Base-by-base conservation (phyloP, 2,888 invertebrate genomes). In the Rhagium mordax region DNA sequence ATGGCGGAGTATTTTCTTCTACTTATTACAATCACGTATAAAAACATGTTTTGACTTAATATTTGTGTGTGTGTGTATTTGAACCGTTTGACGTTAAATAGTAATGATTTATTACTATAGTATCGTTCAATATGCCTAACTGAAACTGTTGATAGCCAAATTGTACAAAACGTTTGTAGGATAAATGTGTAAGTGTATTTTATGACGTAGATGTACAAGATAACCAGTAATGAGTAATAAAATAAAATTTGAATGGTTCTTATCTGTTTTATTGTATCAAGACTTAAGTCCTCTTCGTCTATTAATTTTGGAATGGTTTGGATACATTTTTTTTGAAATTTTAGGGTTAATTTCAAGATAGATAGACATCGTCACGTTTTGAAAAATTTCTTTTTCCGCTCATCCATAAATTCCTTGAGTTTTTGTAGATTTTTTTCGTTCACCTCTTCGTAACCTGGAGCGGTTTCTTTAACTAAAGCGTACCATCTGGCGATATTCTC, bases 401-500 rank as follows among this genome's bases (percentile, higher is more conserved):
- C 41, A 15, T 41, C 41, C 13, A 41, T 3, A n/a, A n/a, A 41
- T 41, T 41, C n/a, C 4, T 41, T 41, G 3, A 41, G n/a, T 41
- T n/a, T n/a, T 0, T 41, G n/a, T n/a, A 41, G n/a, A 41, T 41
- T 41, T 2, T 4, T 1, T 3, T n/a, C 51, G 18, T 87, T 87
- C 16, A 84, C 85, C 72, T 87, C 87, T 78, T 87, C 88, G 83
- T 91, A 93, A 51, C 91, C 92, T 1, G 91, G 90, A 47, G 90
- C 89, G 18, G 90, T 89, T 13, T 87, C 85, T 86, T 93, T 92
- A 69, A 90, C 88, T 71, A 89, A 90, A 13, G 87, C 88, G 80
- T 89, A 89, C 93, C 93, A 94, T 68, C 89, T 93, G 72, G 88
- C 86, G 68, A 95, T 89, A 81, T 95, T 95, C 59, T 90, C 86